Evolutionary conservation across 2,113 vertebrate genomes (phyloP), one percentile per base, ranked within the genome.

Genomic region (Propithecus coquereli): DNA sequence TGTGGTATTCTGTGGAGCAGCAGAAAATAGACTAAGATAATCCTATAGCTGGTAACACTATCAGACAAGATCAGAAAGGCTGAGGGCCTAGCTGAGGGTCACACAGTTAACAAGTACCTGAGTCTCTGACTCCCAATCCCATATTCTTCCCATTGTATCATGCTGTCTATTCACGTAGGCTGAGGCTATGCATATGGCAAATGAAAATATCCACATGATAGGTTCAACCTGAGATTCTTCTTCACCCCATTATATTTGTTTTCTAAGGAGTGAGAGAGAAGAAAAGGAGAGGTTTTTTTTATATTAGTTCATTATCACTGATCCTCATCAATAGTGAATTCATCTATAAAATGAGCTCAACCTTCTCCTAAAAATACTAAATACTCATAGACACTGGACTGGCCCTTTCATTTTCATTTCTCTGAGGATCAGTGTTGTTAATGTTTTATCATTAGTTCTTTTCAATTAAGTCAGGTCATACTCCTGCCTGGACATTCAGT

Each of bases 391-490:
- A 88, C 14, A 18, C 45, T 63, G 80, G 61, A 20, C 80, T 73
- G 65, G 54, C 77, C 40, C 30, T 81, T 96, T 94, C 43, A 3
- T 81, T 95, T 94, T 65, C 66, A 34, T 88, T 88, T 96, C 71
- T 97, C 81, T 65, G 34, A 96, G 73, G 92, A 94, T 88, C 37
- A 68, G 47, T 71, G 59, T 87, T 84, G 87, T 59, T 95, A 90
- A 90, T 76, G 66, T 79, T 93, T 74, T 77, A 92, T 47, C 95
- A 86, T 94, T 93, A 95, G 90, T 96, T 97, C 90, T 81, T 95
- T 95, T 97, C 94, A 95, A 96, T 96, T 97, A 97, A 92, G 43
- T 88, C 54, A 91, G 81, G 87, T 91, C 61, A 87, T 88, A 79
- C 85, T 74, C 73, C 95, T 94, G 34, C 61, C 96, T 92, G 80